Evolutionary conservation across 1,140 invertebrate species (phyloP).

Genomic region (Cepaea nemoralis): DNA sequence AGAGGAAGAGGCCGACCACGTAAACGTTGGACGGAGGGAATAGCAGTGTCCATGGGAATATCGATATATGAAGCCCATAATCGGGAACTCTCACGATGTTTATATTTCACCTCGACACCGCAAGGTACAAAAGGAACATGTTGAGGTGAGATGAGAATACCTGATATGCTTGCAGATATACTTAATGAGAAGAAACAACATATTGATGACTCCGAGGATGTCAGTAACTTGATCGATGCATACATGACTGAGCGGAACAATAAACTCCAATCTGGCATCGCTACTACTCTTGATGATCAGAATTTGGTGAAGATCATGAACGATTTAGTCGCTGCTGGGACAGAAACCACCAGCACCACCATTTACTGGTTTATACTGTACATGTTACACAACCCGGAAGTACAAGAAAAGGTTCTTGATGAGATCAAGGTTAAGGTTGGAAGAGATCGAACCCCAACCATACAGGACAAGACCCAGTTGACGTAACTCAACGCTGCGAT

Average conservation of each 20-base stretch:
- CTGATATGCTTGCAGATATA: background rate
- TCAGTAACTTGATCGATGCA: background rate
- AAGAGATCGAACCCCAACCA: constrained; percentile 78
- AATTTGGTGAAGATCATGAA: constrained; percentile 46
- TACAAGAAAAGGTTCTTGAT: constrained; percentile 84
- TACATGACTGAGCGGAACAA: background rate
- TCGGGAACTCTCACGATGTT: too few species aligned
- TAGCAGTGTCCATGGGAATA: too few species aligned
- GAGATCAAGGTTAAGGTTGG: constrained; percentile 89
- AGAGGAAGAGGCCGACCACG: too few species aligned
- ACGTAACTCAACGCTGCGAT: background rate
- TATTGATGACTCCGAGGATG: background rate
- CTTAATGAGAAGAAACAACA: background rate
- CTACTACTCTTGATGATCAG: constrained; percentile 10
- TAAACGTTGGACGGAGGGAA: too few species aligned
- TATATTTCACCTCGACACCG: too few species aligned
- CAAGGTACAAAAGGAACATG: too few species aligned
- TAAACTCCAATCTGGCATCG: background rate
- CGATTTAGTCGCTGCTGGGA: constrained; percentile 80
- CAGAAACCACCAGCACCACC: constrained; percentile 48
- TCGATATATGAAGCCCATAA: too few species aligned
- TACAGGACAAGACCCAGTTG: background rate
- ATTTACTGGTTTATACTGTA: constrained; percentile 82
- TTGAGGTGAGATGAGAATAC: too few species aligned
- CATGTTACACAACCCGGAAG: constrained; percentile 81